Base-by-base conservation (phyloP, 1,140 invertebrate genomes). In the Drosophila jambulina region DNA sequence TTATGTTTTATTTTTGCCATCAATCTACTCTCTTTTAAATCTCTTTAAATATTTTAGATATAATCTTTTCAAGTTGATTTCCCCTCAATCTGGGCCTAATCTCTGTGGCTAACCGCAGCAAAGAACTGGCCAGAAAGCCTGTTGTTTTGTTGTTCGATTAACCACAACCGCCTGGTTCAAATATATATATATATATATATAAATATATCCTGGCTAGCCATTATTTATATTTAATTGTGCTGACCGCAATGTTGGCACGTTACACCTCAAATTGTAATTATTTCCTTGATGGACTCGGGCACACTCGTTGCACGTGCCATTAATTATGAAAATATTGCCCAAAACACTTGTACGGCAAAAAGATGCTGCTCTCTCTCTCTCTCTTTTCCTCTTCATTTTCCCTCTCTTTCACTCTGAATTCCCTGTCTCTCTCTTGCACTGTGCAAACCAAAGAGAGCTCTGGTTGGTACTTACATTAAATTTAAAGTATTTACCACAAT, bases 291-390 rank as follows among this genome's bases (percentile, higher is more conserved):
- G 56, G 68, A 65, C 62, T 63, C 38, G 59, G 61, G 48, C 81
- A 64, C 78, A 85, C 82, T 85, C 82, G 58, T 54, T 77, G 54
- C 72, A 81, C 78, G 78, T 72, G 62, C 74, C 82, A 84, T 84
- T 84, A 84, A 84, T 84, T 84, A 84, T 84, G 82, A 84, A 84
- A 84, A 86, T 84, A 84, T 84, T 84, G 78, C 78, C 49, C 78
- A 78, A 38, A 85, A 85, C 82, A 85, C 78, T 84, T 85, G 49
- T 59, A 45, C 40, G 59, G 40, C 56, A 60, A 61, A 69, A 77
- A 68, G 63, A 59, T 75, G 71, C 43, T 34, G 12, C 15, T 10
- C 46, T 27, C 46, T 51, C 17, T 25, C 21, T 53, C n/a, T 29
- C 13, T 2, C 46, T 12, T 21, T 42, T 6, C 7, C 13, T 21